Evolutionary conservation across 2,113 vertebrate species (phyloP).

Genomic region (Ceyx melanurus): DNA sequence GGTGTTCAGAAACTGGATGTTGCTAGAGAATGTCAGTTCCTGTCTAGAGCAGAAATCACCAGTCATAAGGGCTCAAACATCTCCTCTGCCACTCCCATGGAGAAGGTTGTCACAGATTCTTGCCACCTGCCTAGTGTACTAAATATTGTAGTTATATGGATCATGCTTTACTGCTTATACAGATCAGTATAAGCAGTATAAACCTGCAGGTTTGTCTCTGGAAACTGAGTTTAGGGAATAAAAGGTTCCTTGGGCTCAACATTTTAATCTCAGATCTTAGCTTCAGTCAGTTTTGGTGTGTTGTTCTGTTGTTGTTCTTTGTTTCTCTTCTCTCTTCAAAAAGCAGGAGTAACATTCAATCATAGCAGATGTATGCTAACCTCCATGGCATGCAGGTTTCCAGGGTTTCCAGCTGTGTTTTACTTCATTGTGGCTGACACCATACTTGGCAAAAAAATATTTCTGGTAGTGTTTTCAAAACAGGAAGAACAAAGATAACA

Average conservation of each 20-base stretch:
- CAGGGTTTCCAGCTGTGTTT: not conserved
- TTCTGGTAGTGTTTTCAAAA: constrained; percentile 38
- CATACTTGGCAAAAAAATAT: constrained; percentile 35
- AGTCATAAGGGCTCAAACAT: not conserved
- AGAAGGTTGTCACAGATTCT: not conserved
- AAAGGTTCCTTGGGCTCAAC: not conserved
- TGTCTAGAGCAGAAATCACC: not conserved
- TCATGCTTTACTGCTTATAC: not conserved
- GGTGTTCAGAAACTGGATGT: not conserved
- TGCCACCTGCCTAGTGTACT: not conserved
- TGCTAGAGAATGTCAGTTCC: not conserved
- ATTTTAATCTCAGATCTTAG: not conserved
- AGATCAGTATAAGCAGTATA: not conserved
- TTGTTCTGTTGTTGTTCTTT: not conserved
- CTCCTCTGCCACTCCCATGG: not conserved
- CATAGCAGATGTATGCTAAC: not conserved
- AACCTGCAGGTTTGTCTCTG: not conserved
- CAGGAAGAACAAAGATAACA: constrained; percentile 18
- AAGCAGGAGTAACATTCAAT: not conserved
- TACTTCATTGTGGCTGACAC: constrained; percentile 15
- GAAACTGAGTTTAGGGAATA: not conserved
- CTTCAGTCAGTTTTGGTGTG: not conserved
- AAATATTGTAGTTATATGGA: not conserved
- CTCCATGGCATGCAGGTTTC: not conserved
- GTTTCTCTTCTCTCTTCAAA: not conserved